Percentiles rank a stretch among this genome's conserved stretches.
These are phyloP conservation scores for Pteria penguin DNA, from an alignment of 2,888 invertebrate genomes.

Conservation along the genomic window DNA sequence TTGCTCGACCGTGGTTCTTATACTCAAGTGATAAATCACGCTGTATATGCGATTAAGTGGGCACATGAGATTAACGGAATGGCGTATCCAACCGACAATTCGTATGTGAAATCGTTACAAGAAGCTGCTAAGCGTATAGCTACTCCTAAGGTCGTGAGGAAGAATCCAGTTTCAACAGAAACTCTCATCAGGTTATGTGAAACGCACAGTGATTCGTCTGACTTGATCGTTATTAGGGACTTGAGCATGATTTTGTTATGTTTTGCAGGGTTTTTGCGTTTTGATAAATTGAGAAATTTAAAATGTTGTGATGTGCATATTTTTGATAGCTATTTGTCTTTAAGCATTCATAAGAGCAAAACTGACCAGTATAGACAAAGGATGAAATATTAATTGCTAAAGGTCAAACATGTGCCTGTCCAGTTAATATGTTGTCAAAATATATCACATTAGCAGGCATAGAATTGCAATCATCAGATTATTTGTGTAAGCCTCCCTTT, in stretches of 20 bases:
- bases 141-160: too few species aligned
- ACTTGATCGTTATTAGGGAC: conserved; percentile 2
- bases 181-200: conserved; percentile 13
- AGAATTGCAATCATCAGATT: too few species aligned
- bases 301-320: conserved; percentile 23
- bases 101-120: conserved; percentile 18
- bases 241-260: background rate
- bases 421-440: too few species aligned
- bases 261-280: conserved; percentile 13
- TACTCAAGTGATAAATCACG: conserved; percentile 14
- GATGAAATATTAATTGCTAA: too few species aligned
- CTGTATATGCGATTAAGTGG: conserved; percentile 47
- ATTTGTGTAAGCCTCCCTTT: too few species aligned
- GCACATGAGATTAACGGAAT: conserved; percentile 20
- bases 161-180: too few species aligned
- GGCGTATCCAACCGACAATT: conserved; percentile 33
- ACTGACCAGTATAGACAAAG: conserved; percentile 50
- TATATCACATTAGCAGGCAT: too few species aligned
- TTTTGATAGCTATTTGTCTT: conserved; percentile 29
- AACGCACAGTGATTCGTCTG: background rate
- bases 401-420: too few species aligned
- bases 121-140: conserved; percentile 33
- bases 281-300: background rate
- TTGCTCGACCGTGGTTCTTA: conserved; percentile 32
- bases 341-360: conserved; percentile 40